Evolutionary conservation across 92 coral and sea anemone genomes (phyloP).

Genomic region (Zoanthus solanderi): DNA sequence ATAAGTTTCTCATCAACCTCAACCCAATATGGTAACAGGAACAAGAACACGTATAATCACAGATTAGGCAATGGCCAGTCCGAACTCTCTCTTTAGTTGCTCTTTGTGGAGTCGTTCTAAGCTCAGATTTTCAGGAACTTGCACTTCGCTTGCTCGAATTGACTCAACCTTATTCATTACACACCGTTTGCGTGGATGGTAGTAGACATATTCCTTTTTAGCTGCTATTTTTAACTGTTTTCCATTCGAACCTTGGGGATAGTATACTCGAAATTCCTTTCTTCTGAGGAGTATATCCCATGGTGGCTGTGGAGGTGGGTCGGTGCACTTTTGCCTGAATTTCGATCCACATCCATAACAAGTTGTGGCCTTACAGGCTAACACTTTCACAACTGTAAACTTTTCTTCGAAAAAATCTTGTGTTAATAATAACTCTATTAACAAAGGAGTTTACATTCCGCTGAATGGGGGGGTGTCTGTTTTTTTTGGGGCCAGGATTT

Average conservation of each 20-base stretch:
- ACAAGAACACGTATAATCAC: no score
- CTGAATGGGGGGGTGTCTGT: no score
- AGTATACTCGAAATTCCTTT: constrained; percentile 34
- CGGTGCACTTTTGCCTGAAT: no score
- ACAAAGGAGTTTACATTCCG: constrained; percentile 15
- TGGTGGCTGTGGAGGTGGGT: constrained; percentile 29
- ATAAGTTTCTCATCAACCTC: background rate
- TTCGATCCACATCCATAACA: no score
- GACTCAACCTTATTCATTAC: constrained; percentile 44
- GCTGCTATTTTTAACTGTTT: constrained; percentile 39
- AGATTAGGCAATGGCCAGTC: no score
- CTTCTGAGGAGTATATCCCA: constrained; percentile 46
- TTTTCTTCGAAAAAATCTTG: no score
- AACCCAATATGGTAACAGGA: no score
- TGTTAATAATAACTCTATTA: no score
- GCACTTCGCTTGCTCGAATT: constrained; percentile 36
- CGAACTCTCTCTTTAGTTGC: no score
- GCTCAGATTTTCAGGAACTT: constrained; percentile 43
- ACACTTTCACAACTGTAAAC: no score
- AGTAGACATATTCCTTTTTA: constrained; percentile 34
- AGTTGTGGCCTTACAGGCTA: background rate
- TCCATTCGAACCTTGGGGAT: constrained; percentile 35
- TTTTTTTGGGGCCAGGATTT: no score
- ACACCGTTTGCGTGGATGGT: constrained; percentile 51
- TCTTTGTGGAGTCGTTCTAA: constrained; percentile 21